Base-by-base conservation (phyloP, 2,113 vertebrate genomes). In the Hypanus sabinus region DNA sequence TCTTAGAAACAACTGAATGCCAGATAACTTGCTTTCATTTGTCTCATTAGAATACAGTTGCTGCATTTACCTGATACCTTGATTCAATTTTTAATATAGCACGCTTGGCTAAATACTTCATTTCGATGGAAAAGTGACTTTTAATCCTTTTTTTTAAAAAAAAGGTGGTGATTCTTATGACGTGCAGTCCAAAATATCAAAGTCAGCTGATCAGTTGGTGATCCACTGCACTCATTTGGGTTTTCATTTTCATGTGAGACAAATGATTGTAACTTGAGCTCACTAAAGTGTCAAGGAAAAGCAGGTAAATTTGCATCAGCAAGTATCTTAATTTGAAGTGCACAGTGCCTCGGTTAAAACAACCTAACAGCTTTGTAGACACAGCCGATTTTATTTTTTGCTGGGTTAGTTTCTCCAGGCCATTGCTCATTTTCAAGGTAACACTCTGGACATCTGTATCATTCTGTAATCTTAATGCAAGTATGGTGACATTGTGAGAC, bases 401-500 rank as follows among this genome's bases (percentile, higher is more conserved):
- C 70, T 75, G 24, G 38, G 24, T 73, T 71, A 24, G 20, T 5
- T 71, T 70, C 14, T 93, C 90, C 65, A 7, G 90, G 68, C 22
- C 33, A 46, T 65, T 90, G 60, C 62, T 65, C 30, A 5, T 71
- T 93, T 93, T 27, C 65, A 46, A 73, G 90, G 20, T 33, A 11
- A 36, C 11, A 70, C 27, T 71, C 18, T 93, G 62, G 90, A 93
- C 27, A 38, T 65, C 14, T 73, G 68, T 73, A 70, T 33, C 36
- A 73, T 38, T 93, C 90, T 71, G 36, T 93, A 93, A 70, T 16
- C 57, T 90, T 90, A 70, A 93, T 93, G 70, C 36, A 73, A 93
- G 46, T 93, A 93, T 93, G 90, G 68, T 93, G 90, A 68, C 36
- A 71, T 46, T 93, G 88, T 91, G 90, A 71, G 68, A 71, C 90